Evolutionary conservation across 2,797 vertebrate species (phyloP).

Genomic region (Mycteria americana): DNA sequence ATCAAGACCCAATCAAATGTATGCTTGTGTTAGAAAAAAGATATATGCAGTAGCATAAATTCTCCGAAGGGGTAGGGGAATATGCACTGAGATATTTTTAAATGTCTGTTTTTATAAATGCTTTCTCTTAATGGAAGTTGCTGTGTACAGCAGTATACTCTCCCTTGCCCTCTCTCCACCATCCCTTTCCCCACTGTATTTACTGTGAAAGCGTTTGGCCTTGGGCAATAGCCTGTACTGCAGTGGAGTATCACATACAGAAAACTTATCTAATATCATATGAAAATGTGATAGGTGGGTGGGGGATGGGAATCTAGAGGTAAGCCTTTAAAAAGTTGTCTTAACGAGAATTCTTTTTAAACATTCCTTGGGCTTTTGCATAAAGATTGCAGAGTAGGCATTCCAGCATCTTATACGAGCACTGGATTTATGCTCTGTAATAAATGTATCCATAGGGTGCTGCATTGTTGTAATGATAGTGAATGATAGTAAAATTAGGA

Average conservation of each 20-base stretch:
- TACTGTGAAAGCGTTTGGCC: constrained; percentile 29
- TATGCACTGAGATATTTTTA: background rate
- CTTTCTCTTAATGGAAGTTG: constrained; percentile 1
- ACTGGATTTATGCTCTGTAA: constrained; percentile 23
- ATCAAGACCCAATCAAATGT: background rate
- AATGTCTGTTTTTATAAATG: background rate
- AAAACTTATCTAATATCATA: background rate
- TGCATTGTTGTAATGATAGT: background rate
- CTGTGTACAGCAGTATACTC: background rate
- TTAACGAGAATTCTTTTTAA: background rate
- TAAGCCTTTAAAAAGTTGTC: background rate
- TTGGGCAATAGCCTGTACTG: constrained; percentile 17
- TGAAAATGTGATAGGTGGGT: background rate
- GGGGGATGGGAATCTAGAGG: background rate
- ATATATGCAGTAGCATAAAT: background rate
- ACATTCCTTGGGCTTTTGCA: background rate
- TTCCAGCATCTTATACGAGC: background rate
- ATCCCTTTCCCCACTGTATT: constrained; percentile 19
- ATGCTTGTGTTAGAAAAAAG: background rate
- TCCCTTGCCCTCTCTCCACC: background rate
- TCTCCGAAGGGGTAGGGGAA: background rate
- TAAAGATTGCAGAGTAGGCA: background rate
- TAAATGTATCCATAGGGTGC: constrained; percentile 40
- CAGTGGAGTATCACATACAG: background rate
- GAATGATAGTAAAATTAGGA: constrained; percentile 41